Evolutionary conservation across 2,113 vertebrate species (phyloP).

Genomic region (Callorhinus ursinus): DNA sequence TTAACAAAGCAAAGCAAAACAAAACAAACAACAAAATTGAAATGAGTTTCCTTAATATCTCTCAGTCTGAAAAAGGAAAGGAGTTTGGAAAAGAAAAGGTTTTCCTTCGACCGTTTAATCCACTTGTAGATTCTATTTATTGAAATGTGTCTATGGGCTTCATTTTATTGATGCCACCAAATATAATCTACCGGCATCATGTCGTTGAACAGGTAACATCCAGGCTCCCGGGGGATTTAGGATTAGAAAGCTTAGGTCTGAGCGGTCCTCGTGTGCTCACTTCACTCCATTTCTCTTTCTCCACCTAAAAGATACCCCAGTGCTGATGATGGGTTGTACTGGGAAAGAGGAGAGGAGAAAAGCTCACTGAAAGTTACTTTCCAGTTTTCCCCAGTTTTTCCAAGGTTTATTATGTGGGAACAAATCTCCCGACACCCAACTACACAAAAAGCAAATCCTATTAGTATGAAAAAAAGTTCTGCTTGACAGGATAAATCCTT

Average conservation of each 20-base stretch:
- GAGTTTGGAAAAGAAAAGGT: neutral
- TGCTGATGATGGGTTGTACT: neutral
- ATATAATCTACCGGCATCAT: conserved; percentile 6
- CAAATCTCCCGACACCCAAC: neutral
- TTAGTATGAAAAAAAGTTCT: neutral
- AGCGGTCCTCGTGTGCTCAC: neutral
- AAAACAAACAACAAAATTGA: neutral
- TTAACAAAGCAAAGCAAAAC: conserved; percentile 2
- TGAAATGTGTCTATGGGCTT: neutral
- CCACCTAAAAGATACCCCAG: neutral
- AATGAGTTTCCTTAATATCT: neutral
- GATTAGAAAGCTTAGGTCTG: conserved; percentile 43
- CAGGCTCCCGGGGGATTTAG: neutral
- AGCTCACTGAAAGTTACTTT: conserved; percentile 6
- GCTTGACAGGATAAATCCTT: neutral
- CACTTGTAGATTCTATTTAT: conserved; percentile 8
- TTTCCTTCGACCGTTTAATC: neutral
- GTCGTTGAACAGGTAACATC: neutral
- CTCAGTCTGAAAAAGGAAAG: conserved; percentile 26
- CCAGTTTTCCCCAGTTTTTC: neutral
- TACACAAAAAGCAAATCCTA: neutral
- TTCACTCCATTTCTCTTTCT: conserved; percentile 21
- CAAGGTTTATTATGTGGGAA: neutral
- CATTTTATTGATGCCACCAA: neutral
- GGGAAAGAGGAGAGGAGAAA: conserved; percentile 44